Base-by-base conservation (phyloP, 2,888 invertebrate species). In the Pimpla rufipes region DNA sequence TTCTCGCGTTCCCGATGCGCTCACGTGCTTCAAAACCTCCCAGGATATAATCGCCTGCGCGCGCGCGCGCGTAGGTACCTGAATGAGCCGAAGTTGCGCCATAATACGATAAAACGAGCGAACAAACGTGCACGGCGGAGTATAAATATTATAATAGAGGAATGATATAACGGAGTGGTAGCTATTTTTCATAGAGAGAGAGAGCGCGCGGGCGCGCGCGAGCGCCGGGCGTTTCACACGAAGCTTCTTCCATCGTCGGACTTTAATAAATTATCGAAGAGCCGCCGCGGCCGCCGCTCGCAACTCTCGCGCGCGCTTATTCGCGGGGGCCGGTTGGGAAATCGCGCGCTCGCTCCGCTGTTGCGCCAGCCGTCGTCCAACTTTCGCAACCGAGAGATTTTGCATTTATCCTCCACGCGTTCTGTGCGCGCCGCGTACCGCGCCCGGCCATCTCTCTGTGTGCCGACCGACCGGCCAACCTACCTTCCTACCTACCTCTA, bases 351-450 rank as follows among this genome's bases (percentile, higher is more conserved):
- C 29, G 37, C 37, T 64, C 62, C 29, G 62, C 62, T 75, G 64
- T 50, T 75, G 62, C 64, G 74, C 74, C 74, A 75, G 74, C 74
- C 74, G 64, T 75, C 74, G 74, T 75, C 62, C 62, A 75, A 75
- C 74, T 75, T 75, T 75, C 74, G 74, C 74, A 64, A 75, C 50
- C 74, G 64, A 75, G 59, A 47, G 62, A 64, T 75, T 75, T 64
- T 75, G 74, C 64, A 75, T 75, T 64, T 79, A 79, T 83, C 75
- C 70, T 79, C 45, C 68, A 62, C 42, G 77, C 86, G 81, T 70
- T 23, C 71, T 52, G 74, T 76, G 64, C 79, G 79, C 78, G 83
- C 76, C 83, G 73, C n/a, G n/a, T n/a, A n/a, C 81, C 75, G 62
- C 59, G 50, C 77, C 77, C 57, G 66, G 74, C 57, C 18, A 57